phyloP scores from a whole-genome alignment of 2,113 vertebrate species.

The Trogon surrucura region DNA sequence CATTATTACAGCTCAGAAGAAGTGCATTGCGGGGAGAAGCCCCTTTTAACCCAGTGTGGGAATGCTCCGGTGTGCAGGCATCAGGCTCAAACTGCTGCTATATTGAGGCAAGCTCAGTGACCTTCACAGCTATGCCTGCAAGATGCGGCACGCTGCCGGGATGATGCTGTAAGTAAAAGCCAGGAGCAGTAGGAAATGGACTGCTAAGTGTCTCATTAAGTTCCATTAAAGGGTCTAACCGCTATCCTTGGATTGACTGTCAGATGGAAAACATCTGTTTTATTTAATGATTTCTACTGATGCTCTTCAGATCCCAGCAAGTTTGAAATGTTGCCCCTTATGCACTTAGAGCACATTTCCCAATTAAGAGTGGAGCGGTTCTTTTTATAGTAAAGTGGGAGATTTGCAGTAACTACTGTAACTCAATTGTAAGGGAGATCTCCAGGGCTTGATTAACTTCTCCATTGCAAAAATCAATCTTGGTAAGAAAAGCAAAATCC shows the following conservation, averaged over 20 bases:
- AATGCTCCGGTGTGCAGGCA: neutral
- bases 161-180: neutral
- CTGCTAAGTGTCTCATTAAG: constrained; percentile 5
- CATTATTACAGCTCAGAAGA: neutral
- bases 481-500: neutral
- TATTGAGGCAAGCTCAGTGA: neutral
- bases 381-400: constrained; percentile 32
- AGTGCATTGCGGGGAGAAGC: neutral
- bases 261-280: constrained; percentile 34
- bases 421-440: neutral
- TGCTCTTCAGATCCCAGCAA: constrained; percentile 30
- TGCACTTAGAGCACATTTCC: constrained; percentile 22
- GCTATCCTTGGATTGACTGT: neutral
- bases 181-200: constrained; percentile 15
- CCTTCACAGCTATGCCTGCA: neutral
- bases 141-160: neutral
- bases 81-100: neutral
- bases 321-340: constrained; percentile 7
- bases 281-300: constrained; percentile 18
- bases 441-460: constrained; percentile 6
- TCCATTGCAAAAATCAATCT: constrained; percentile 12
- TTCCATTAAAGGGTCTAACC: neutral
- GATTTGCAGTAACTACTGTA: constrained; percentile 1
- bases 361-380: neutral
- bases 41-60: neutral